These are phyloP conservation scores for Hippocampus guttulatus DNA, from an alignment of 2,113 vertebrate species.

Conservation along the genomic window DNA sequence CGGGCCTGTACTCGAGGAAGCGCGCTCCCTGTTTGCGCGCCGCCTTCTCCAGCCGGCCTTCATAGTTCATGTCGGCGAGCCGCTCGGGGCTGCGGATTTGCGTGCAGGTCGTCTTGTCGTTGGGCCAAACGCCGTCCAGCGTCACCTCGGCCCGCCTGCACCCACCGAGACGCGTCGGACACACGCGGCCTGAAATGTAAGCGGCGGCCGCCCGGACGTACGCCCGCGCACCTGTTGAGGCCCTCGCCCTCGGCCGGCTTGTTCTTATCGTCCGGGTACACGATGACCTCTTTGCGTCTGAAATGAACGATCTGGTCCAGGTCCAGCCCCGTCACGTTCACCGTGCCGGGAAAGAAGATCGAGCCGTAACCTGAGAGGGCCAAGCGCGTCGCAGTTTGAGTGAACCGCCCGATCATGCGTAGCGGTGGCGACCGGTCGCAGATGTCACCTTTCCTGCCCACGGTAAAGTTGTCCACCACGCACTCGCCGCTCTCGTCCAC, in stretches of 20 bases:
- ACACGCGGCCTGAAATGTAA: background rate
- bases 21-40: conserved; percentile 88
- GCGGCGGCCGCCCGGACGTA: no score
- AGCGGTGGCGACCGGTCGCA: background rate
- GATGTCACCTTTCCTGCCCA: conserved; percentile 84
- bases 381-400: conserved; percentile 7
- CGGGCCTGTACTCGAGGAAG: conserved; percentile 91
- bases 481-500: conserved; percentile 82
- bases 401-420: background rate
- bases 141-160: conserved; percentile 85
- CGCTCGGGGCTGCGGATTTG: conserved; percentile 89
- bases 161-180: background rate
- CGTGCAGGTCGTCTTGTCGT: conserved; percentile 85
- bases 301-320: conserved; percentile 93
- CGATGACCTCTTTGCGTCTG: conserved; percentile 91
- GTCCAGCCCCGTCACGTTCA: conserved; percentile 84
- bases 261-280: conserved; percentile 87
- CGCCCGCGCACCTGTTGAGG: conserved; percentile 79
- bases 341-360: conserved; percentile 85
- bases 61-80: conserved; percentile 86
- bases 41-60: conserved; percentile 84
- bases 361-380: conserved; percentile 85
- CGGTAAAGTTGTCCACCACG: conserved; percentile 86
- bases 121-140: conserved; percentile 93
- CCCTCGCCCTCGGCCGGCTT: conserved; percentile 87